Evolutionary conservation across 2,888 invertebrate genomes (phyloP).

Genomic region (Brassicogethes aeneus): DNA sequence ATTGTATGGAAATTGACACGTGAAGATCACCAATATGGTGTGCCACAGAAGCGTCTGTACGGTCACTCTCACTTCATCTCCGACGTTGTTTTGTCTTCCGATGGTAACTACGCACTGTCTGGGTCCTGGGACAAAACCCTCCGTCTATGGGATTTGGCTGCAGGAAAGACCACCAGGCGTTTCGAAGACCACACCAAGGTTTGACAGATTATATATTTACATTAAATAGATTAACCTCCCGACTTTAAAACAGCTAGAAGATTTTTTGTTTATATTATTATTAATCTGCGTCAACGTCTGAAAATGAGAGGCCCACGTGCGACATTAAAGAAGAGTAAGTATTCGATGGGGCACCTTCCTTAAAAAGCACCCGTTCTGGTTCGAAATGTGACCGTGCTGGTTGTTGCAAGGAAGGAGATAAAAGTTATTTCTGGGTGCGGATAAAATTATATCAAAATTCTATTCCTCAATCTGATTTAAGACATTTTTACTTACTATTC

Average conservation of each 20-base stretch:
- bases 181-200: slow-evolving; percentile 99
- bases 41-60: slow-evolving; percentile 89
- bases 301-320: slow-evolving; percentile 11
- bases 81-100: slow-evolving; percentile 97
- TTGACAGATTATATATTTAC: slow-evolving; percentile 41
- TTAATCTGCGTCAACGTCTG: slow-evolving; percentile 19
- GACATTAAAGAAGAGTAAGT: background rate
- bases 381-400: slow-evolving; percentile 7
- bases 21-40: slow-evolving; percentile 90
- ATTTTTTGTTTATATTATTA: slow-evolving; percentile 31
- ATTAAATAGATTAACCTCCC: slow-evolving; percentile 17
- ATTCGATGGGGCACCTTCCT: slow-evolving; percentile 11
- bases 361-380: slow-evolving; percentile 16
- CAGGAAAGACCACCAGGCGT: slow-evolving; percentile 91
- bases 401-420: slow-evolving; percentile 22
- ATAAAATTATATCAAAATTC: slow-evolving; percentile 11
- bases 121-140: slow-evolving; percentile 99
- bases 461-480: slow-evolving; percentile 23
- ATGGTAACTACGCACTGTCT: slow-evolving; percentile 98
- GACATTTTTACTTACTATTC: no score
- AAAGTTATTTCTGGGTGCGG: slow-evolving; percentile 23
- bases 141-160: slow-evolving; percentile 96
- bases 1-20: slow-evolving; percentile 98
- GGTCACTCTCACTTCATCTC: slow-evolving; percentile 99
- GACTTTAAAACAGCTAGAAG: slow-evolving; percentile 39